Evolutionary conservation across 2,113 vertebrate species (phyloP), one percentile per base, ranked within the genome.

Genomic region (Triplophysa dalaica): DNA sequence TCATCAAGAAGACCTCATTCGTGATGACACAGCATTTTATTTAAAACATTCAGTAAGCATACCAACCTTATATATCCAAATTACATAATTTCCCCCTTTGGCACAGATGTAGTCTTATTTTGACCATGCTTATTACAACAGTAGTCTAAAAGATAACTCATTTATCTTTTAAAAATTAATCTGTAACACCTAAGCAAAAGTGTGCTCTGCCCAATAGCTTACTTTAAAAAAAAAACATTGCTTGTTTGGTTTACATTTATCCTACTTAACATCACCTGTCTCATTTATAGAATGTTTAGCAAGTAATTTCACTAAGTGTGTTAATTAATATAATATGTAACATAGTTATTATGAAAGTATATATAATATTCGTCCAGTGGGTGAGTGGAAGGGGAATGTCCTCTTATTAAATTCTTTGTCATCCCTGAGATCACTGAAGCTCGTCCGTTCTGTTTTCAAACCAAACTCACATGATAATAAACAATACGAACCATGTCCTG

Each of bases 391-490:
- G 14, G 84, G 86, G 85, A 89, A 69, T 54, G 62, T 88, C 89
- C 85, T 16, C 52, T 61, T 78, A 74, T 70, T 85, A 88, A 86
- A 3, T 70, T 83, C 87, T 26, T 16, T 72, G 88, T 92, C 91
- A 91, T 83, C 81, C 67, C 60, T 61, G 54, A 43, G n/a, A 52
- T 54, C 84, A 48, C 75, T 10, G 79, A 78, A 33, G 81, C 75
- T 11, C 64, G 80, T 33, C 82, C 73, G 72, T 14, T 61, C 9
- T 80, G 80, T 83, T 70, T 26, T 50, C 70, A 64, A 64, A 75
- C 8, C 22, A 14, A n/a, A 13, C 26, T 80, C 50, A 22, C 45
- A 69, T 74, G 68, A 48, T 29, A 17, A 24, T 0, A n/a, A 43
- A 50, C 48, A 43, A 61, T 65, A 64, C 12, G 60, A 76, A 65